Percentiles rank a stretch among this genome's conserved stretches.
Conservation (phyloP, 1,140 invertebrate genomes). For the Gryon sp. region DNA sequence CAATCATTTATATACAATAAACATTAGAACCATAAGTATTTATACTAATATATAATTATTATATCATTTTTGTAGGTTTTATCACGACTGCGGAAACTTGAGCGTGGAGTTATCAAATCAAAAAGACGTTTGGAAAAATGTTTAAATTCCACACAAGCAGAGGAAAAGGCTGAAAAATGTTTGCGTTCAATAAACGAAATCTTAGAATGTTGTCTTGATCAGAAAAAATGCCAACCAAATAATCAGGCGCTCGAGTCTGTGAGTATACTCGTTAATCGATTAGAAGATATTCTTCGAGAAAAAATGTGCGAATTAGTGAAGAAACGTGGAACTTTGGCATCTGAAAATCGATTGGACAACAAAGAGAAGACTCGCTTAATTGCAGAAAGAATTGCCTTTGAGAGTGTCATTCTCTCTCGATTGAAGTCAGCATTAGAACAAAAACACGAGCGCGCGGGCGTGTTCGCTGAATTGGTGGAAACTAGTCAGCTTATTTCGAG, state of each 20-base stretch:
- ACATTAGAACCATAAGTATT: too few relatives aligned
- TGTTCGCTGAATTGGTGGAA: conserved; percentile 82
- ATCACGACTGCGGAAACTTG: conserved; percentile 70
- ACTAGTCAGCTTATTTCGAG: conserved; percentile 86
- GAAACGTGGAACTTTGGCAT: conserved; percentile 81
- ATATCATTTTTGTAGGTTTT: conserved; percentile 57
- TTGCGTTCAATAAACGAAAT: conserved; percentile 75
- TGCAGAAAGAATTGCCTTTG: conserved; percentile 88
- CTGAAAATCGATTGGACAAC: conserved; percentile 83
- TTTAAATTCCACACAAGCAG: conserved; percentile 72
- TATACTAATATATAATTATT: background rate
- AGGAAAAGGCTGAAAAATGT: conserved; percentile 76
- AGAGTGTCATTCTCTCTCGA: conserved; percentile 84
- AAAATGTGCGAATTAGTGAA: conserved; percentile 84
- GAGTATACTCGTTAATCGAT: conserved; percentile 80
- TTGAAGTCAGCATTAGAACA: conserved; percentile 81
- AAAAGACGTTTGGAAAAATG: conserved; percentile 74
- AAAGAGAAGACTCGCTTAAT: conserved; percentile 84
- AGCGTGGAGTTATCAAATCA: conserved; percentile 71
- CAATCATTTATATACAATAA: too few relatives aligned
- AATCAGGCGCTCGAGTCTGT: conserved; percentile 81
- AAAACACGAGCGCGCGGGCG: conserved; percentile 65
- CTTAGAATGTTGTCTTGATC: conserved; percentile 72
- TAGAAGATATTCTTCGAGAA: conserved; percentile 83
- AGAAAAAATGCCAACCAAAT: conserved; percentile 69